Evolutionary conservation across 2,113 vertebrate genomes (phyloP).

Genomic region (Paracanthobrama guichenoti): DNA sequence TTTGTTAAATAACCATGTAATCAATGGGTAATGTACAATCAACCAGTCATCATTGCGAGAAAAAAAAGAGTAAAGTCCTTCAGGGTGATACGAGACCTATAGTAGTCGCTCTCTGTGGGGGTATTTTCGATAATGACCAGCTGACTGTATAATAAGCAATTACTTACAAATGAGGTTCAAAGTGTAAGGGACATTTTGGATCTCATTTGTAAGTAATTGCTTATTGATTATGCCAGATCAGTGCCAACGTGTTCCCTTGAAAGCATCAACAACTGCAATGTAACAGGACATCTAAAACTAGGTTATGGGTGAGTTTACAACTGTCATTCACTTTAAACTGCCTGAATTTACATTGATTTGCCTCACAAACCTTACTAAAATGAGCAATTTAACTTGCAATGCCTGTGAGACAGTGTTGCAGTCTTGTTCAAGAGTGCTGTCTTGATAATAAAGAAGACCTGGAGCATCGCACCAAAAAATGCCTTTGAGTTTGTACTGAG

Average conservation of each 20-base stretch:
- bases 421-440: background rate
- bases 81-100: background rate
- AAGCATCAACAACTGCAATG: background rate
- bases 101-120: background rate
- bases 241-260: background rate
- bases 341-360: background rate
- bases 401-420: background rate
- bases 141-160: background rate
- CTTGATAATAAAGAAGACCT: background rate
- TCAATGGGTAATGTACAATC: background rate
- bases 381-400: background rate
- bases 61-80: background rate
- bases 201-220: background rate
- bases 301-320: background rate
- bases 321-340: background rate
- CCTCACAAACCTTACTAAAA: background rate
- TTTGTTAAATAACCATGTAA: background rate
- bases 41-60: background rate
- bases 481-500: slow-evolving; percentile 28
- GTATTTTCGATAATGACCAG: background rate
- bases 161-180: too few relatives aligned
- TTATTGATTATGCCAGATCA: background rate
- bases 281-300: background rate
- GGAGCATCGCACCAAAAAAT: slow-evolving; percentile 34
- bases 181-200: background rate